phyloP scores from a whole-genome alignment of 2,797 vertebrate genomes.

The Hoplostethus atlanticus region DNA sequence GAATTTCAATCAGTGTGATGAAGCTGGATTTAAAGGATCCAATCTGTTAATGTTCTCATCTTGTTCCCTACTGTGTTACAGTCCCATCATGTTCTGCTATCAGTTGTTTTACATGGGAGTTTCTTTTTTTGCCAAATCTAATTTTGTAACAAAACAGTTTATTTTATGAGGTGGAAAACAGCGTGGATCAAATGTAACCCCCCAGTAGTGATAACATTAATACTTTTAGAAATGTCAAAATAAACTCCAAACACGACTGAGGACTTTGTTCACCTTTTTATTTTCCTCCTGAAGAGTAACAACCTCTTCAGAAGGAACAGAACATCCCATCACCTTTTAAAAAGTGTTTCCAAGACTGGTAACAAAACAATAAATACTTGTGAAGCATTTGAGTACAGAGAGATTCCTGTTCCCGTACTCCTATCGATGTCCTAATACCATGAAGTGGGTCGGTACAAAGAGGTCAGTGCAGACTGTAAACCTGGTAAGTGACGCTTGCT shows the following conservation, averaged over 20 bases:
- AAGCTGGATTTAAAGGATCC: background rate
- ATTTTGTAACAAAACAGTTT: too few relatives aligned
- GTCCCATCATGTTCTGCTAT: conserved; percentile 4
- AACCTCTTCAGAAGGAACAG: conserved; percentile 43
- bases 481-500: background rate
- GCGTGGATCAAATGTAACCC: too few relatives aligned
- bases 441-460: too few relatives aligned
- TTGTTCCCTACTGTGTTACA: background rate
- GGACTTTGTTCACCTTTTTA: conserved; percentile 23
- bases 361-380: conserved; percentile 64
- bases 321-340: conserved; percentile 44
- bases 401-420: background rate
- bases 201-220: background rate
- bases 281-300: conserved; percentile 28
- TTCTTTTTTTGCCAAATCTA: too few relatives aligned
- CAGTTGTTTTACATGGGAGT: background rate
- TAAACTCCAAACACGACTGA: background rate
- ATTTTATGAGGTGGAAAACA: too few relatives aligned
- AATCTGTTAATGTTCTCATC: background rate
- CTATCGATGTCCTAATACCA: conserved; percentile 11
- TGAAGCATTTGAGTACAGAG: conserved; percentile 2
- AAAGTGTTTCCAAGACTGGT: conserved; percentile 51
- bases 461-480: background rate
- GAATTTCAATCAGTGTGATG: too few relatives aligned
- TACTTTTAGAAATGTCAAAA: conserved; percentile 1